Evolutionary conservation across 2,888 invertebrate genomes (phyloP).

Genomic region (Liopterus haemorrhoidalis): DNA sequence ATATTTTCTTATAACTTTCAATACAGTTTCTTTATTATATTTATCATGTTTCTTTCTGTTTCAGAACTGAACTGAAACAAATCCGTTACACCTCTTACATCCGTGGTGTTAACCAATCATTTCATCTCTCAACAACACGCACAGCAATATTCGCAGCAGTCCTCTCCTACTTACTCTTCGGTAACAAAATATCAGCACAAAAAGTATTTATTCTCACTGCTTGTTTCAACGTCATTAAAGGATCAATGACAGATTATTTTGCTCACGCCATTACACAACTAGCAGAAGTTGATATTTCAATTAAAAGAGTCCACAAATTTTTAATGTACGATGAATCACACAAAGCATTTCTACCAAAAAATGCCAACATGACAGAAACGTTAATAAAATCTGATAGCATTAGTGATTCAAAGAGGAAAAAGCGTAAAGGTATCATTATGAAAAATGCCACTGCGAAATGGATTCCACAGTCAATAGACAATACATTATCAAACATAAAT

Average conservation of each 20-base stretch:
- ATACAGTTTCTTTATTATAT: neutral
- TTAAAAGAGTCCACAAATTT: slow-evolving; percentile 53
- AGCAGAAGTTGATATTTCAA: slow-evolving; percentile 58
- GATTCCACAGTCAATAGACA: slow-evolving; percentile 50
- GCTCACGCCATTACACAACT: slow-evolving; percentile 59
- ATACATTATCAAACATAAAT: slow-evolving; percentile 47
- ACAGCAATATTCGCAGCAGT: slow-evolving; percentile 68
- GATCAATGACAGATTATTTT: slow-evolving; percentile 68
- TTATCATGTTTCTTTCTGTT: slow-evolving; percentile 38
- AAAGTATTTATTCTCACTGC: slow-evolving; percentile 68
- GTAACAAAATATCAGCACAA: slow-evolving; percentile 60
- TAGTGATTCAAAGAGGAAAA: slow-evolving; percentile 10
- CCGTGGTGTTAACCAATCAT: slow-evolving; percentile 51
- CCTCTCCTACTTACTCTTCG: slow-evolving; percentile 55
- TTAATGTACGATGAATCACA: slow-evolving; percentile 53
- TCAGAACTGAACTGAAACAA: slow-evolving; percentile 46
- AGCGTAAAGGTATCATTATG: slow-evolving; percentile 51
- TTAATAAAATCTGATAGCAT: slow-evolving; percentile 8
- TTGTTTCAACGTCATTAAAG: slow-evolving; percentile 66
- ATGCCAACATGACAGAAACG: slow-evolving; percentile 10
- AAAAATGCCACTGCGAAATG: slow-evolving; percentile 64
- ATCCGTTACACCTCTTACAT: slow-evolving; percentile 49
- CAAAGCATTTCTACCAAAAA: no score
- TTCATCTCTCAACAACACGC: slow-evolving; percentile 65
- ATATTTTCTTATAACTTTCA: neutral